Conservation (phyloP, 2,113 vertebrate species). For the Baryphthengus martii region DNA sequence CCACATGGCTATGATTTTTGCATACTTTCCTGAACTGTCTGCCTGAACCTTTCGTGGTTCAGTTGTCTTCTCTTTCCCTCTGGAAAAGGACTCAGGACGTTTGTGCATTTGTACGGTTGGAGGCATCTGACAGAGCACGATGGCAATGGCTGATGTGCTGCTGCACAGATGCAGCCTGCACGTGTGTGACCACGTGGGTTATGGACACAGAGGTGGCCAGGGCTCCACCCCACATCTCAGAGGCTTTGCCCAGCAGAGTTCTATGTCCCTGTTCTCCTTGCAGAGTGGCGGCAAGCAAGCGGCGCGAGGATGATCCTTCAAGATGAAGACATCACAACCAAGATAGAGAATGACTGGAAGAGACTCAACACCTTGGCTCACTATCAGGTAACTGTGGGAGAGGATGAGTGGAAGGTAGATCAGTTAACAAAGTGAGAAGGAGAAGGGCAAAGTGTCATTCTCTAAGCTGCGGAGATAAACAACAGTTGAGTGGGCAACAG, state of each 20-base stretch:
- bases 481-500: background rate
- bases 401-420: background rate
- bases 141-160: background rate
- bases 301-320: conserved; percentile 81
- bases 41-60: background rate
- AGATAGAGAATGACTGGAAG: conserved; percentile 86
- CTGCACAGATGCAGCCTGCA: background rate
- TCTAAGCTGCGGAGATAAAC: background rate
- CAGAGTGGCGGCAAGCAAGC: conserved; percentile 81
- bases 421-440: background rate
- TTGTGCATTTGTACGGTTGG: background rate
- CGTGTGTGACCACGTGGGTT: background rate
- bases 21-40: background rate
- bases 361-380: conserved; percentile 77
- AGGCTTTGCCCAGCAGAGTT: background rate
- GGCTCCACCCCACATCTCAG: background rate
- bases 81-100: background rate
- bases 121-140: background rate
- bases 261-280: background rate
- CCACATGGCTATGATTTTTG: background rate
- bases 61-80: background rate
- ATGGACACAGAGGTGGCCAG: no score
- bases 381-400: conserved; percentile 67
- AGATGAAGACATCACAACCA: conserved; percentile 84
- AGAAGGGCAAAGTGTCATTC: background rate